Base-by-base conservation (phyloP, 1,140 invertebrate genomes). In the Proales similis region DNA sequence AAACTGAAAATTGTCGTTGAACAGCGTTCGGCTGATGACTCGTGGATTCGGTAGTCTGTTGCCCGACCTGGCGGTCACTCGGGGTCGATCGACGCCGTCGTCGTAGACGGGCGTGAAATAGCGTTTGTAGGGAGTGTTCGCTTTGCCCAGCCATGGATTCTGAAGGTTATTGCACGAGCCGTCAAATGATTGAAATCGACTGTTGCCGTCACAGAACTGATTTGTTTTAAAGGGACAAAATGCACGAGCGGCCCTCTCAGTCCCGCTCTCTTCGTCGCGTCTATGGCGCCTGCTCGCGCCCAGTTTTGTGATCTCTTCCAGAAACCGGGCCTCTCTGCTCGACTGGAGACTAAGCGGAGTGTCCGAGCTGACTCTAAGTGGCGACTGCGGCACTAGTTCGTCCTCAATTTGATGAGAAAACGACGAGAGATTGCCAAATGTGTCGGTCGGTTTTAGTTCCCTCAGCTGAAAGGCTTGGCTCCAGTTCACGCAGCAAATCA, bases 181-280 rank as follows among this genome's bases (percentile, higher is more conserved):
- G 14, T 62, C 57, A 57, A 57, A 57, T 26, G 51, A 30, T n/a
- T 6, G 51, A 42, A 57, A 57, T 24, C 36, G 12, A 14, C 24
- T 42, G 11, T 39, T 57, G 11, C 36, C 26, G 45, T 57, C 45
- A 17, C 51, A 57, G 36, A 30, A 30, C 7, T 30, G 17, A 26
- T 57, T 57, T 26, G 20, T 42, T 27, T 57, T 57, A 57, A 57
- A 57, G 11, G 51, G 51, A 57, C 51, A 57, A 42, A 57, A 42
- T 57, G 39, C 51, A 20, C 20, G 39, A 19, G 51, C 29, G 17
- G 51, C 51, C 45, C n/a, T n/a, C n/a, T n/a, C n/a, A n/a, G n/a
- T n/a, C n/a, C n/a, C n/a, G n/a, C n/a, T n/a, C n/a, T n/a, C n/a
- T n/a, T n/a, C n/a, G n/a, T n/a, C n/a, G n/a, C n/a, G n/a, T n/a